A percentile compares a stretch with the other conserved stretches of the same genome.
phyloP scores from a whole-genome alignment of 2,113 vertebrate genomes.

The Prietella phreatophila region DNA sequence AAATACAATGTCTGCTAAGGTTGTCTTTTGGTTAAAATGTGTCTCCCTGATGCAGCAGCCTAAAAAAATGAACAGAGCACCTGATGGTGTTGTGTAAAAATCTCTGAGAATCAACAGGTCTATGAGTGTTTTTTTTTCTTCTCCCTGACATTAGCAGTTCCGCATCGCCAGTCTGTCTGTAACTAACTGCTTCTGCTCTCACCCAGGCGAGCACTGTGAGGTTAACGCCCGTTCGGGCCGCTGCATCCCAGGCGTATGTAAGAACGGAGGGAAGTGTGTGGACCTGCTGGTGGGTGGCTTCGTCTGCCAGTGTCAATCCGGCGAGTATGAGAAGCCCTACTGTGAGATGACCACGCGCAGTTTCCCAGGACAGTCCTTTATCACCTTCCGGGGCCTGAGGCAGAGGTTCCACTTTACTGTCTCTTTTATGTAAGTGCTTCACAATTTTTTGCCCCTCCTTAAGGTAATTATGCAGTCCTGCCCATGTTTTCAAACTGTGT shows the following conservation, averaged over 20 bases:
- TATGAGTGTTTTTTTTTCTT: not conserved
- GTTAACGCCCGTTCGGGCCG: conserved; percentile 80
- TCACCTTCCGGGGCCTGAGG: conserved; percentile 90
- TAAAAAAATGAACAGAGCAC: not conserved
- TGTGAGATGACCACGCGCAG: conserved; percentile 91
- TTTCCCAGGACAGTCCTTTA: conserved; percentile 86
- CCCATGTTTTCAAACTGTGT: conserved; percentile 7
- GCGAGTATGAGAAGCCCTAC: conserved; percentile 89
- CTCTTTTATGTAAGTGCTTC: conserved; percentile 83
- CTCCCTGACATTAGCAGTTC: not conserved
- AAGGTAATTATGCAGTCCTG: conserved; percentile 14
- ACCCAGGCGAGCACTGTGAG: conserved; percentile 85
- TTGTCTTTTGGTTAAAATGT: not conserved
- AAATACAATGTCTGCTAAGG: not conserved
- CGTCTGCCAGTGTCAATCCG: conserved; percentile 82
- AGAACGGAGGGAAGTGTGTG: conserved; percentile 86
- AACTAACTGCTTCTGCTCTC: not conserved
- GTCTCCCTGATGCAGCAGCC: not conserved
- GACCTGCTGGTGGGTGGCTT: conserved; percentile 90
- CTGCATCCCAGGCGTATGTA: conserved; percentile 84
- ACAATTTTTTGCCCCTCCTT: not conserved
- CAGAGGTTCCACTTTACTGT: conserved; percentile 96
- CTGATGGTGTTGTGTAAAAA: not conserved
- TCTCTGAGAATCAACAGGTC: not conserved
- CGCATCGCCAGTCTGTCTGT: not conserved